Evolutionary conservation across 2,888 invertebrate species (phyloP).

Genomic region (Nephrotoma appendiculata): DNA sequence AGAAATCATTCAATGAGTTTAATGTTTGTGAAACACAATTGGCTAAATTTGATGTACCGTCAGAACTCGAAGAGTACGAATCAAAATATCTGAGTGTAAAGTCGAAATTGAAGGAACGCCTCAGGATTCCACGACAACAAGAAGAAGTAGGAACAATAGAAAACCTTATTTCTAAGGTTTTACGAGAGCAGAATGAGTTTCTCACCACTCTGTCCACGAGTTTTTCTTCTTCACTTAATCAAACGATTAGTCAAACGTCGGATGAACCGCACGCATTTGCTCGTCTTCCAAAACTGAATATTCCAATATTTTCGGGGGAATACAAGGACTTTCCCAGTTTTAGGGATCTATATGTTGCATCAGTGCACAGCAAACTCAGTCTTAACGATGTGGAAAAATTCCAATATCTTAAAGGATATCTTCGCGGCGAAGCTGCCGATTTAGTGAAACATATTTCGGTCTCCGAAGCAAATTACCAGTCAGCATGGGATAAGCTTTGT

Average conservation of each 20-base stretch:
- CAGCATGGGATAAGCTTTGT: background rate
- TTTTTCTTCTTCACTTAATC: too few relatives aligned
- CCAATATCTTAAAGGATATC: too few relatives aligned
- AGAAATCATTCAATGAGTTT: background rate
- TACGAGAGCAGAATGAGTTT: background rate
- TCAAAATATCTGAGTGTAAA: background rate
- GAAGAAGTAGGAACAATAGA: background rate
- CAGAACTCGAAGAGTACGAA: background rate
- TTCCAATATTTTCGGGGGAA: background rate
- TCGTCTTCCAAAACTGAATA: too few relatives aligned
- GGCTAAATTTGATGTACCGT: background rate
- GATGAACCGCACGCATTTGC: too few relatives aligned
- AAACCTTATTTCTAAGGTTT: background rate
- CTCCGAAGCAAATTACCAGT: too few relatives aligned
- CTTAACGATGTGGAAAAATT: too few relatives aligned
- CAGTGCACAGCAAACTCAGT: too few relatives aligned
- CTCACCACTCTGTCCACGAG: background rate
- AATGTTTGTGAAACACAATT: background rate
- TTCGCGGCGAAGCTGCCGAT: too few relatives aligned
- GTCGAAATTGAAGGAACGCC: background rate
- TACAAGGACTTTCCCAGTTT: too few relatives aligned
- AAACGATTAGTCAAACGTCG: too few relatives aligned
- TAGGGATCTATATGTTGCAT: too few relatives aligned
- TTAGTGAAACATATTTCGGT: too few relatives aligned
- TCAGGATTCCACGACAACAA: background rate